Percentiles rank a stretch among this genome's conserved stretches.
Conservation (phyloP, 2,888 invertebrate species). For the Caenorhabditis macrosperma region DNA sequence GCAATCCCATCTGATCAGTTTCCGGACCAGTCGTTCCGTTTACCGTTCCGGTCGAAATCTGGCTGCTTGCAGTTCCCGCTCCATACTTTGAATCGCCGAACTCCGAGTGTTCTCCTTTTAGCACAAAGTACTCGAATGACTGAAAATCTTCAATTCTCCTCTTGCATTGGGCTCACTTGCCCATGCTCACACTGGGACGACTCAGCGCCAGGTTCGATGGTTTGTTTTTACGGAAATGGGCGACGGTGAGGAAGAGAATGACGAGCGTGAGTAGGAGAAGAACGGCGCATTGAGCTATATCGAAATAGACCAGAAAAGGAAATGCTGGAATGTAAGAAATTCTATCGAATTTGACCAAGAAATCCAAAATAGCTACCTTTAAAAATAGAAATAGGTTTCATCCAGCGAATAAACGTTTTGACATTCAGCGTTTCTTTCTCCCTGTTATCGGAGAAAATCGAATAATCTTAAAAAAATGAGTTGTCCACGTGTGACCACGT, state of each 20-base stretch:
- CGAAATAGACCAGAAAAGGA: conserved; percentile 28
- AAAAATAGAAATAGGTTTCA: conserved; percentile 10
- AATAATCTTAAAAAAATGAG: background rate
- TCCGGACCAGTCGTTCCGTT: background rate
- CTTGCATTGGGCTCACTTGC: background rate
- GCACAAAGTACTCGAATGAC: conserved; percentile 28
- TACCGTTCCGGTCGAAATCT: background rate
- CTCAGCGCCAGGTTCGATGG: conserved; percentile 21
- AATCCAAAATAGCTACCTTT: conserved; percentile 5
- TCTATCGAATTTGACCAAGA: background rate
- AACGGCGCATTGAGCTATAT: conserved; percentile 11
- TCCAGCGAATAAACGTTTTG: conserved; percentile 20
- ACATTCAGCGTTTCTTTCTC: too few relatives aligned
- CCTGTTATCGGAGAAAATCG: too few relatives aligned
- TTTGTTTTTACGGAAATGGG: conserved; percentile 12
- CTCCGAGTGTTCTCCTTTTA: conserved; percentile 24
- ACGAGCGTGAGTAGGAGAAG: conserved; percentile 15
- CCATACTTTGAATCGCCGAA: background rate
- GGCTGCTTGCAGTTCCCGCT: background rate
- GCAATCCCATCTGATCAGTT: too few relatives aligned
- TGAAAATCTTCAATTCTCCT: background rate
- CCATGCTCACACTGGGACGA: conserved; percentile 19
- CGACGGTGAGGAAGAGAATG: conserved; percentile 24
- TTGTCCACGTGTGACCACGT: background rate
- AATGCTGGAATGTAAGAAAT: conserved; percentile 8